Base-by-base conservation (phyloP, 2,113 vertebrate genomes). In the Colistium nudipinnis region DNA sequence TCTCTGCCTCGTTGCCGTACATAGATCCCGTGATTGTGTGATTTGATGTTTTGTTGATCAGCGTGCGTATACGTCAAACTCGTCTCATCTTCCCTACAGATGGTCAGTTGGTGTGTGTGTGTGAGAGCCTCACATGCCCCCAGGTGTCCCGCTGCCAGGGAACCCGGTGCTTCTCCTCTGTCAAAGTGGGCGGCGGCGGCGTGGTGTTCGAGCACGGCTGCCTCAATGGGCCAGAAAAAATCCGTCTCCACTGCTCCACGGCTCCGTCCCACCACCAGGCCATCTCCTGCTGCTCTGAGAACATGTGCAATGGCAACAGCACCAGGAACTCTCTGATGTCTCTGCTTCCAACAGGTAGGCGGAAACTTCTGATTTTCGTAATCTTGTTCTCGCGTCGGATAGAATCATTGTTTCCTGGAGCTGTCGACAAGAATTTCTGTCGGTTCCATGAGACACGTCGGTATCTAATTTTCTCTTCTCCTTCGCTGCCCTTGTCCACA, bases 251-350 rank as follows among this genome's bases (percentile, higher is more conserved):
- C 36, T 94, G 93, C 84, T 89, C 68, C 60, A 87, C 86, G 0
- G 45, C 90, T 9, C 86, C 88, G 0, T 90, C 90, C 7, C 61
- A 62, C 74, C 86, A 80, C 49, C 87, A 90, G 5, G 89, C 85
- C 63, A 85, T 94, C 30, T 70, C 74, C 59, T 94, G 93, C 89
- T 94, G 93, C 44, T 78, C 89, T 4, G 66, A 80, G 43, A 62
- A 90, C 71, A 89, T 90, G 88, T 94, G 93, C 84, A 94, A 94
- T 59, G 16, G 70, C 87, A 94, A 94, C 78, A 74, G 76, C 51
- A 92, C 74, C 56, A 66, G 45, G 4, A 78, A 74, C 38, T 65
- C 65, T 0, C 81, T 93, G 39, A 83, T 86, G 77, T 74, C 81
- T 41, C 75, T 87, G 31, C 88, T 94, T 45, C 86, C 72, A 7